These are phyloP conservation scores for Mionectes olivaceus DNA, from an alignment of 2,797 vertebrate genomes.

Conservation along the genomic window DNA sequence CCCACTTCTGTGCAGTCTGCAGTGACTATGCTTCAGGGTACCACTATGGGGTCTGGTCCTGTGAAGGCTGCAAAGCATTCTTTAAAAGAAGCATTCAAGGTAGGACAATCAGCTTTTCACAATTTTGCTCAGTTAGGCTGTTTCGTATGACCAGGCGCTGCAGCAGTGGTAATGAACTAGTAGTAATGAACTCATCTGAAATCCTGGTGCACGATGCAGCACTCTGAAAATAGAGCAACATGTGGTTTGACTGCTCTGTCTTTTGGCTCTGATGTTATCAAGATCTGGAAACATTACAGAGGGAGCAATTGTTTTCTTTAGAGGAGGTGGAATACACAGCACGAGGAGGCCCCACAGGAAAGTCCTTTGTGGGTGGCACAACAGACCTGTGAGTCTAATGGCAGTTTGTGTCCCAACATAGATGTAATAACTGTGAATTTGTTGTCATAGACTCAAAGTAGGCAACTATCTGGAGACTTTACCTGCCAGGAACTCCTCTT, in stretches of 20 bases:
- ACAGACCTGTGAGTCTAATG: background rate
- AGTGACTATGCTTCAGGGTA: constrained; percentile 97
- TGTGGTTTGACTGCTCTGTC: background rate
- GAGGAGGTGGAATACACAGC: background rate
- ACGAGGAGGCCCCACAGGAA: background rate
- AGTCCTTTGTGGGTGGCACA: background rate
- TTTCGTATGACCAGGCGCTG: background rate
- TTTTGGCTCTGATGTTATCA: background rate
- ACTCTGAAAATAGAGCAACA: background rate
- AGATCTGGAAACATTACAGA: background rate
- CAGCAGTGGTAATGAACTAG: background rate
- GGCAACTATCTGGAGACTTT: background rate
- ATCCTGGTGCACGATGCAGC: background rate
- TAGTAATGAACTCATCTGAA: background rate
- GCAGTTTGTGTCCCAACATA: background rate
- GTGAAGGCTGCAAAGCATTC: constrained; percentile 98
- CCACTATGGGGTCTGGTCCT: constrained; percentile 98
- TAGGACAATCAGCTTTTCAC: constrained; percentile 66
- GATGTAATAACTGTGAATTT: background rate
- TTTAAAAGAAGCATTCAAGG: constrained; percentile 99
- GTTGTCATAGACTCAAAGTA: background rate
- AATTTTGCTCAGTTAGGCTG: background rate
- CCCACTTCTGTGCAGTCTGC: constrained; percentile 95
- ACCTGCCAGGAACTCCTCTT: background rate
- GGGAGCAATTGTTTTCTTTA: background rate